Base-by-base conservation (phyloP, 2,888 invertebrate genomes). In the Spodoptera picta region DNA sequence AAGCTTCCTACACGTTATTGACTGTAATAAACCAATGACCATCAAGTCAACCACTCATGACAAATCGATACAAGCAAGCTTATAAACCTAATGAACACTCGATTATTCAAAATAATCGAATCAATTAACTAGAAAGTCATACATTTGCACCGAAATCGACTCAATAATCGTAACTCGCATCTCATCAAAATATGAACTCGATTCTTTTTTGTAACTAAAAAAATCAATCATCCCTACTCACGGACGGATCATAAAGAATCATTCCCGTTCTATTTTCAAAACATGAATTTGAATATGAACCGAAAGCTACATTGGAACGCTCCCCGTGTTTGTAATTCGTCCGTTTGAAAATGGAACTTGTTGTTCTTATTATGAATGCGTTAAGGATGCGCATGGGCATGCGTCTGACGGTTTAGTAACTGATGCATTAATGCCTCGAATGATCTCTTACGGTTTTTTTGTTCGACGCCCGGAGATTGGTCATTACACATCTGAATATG, bases 401-500 rank as follows among this genome's bases (percentile, higher is more conserved):
- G 84, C 91, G 90, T 88, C 92, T 87, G 91, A 91, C 91, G 93
- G 92, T 93, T 94, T 94, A 93, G 93, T 93, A 92, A 92, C 92
- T 91, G 92, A 93, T 93, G 94, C 94, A 93, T 94, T 93, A 93
- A 93, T 93, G 90, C 89, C 81, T 87, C 88, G 87, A 91, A 91
- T 90, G 90, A 89, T 90, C 87, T 87, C 82, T 83, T 85, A 82
- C 83, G 87, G 87, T 89, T 91, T 90, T 90, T 91, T 90, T 90
- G 84, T 89, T 84, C 88, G 77, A 87, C 90, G 90, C 90, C 89
- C 91, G 92, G 92, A 93, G 94, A 93, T 93, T 92, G 93, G 92
- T 92, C 93, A 92, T 92, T 92, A 93, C 93, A 90, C 90, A 93
- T 93, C 91, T 94, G 94, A 94, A 93, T 93, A 92, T 93, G 91